phyloP scores from a whole-genome alignment of 2,888 invertebrate genomes.

The Sisyra terminalis region DNA sequence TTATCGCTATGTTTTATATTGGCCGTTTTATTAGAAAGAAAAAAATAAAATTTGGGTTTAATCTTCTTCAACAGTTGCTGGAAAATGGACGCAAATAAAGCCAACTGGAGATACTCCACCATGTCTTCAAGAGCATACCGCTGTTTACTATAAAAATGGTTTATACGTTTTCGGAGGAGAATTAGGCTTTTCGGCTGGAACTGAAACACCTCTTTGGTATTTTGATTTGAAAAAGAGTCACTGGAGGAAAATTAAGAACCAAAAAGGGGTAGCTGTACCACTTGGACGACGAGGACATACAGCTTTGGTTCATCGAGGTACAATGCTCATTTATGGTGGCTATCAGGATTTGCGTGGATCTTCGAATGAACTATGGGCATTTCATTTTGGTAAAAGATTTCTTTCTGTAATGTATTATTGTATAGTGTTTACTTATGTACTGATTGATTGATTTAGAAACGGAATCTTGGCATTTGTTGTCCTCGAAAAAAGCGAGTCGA shows the following conservation, averaged over 20 bases:
- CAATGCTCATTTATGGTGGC: conserved; percentile 75
- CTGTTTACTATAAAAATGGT: conserved; percentile 56
- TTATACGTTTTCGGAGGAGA: conserved; percentile 81
- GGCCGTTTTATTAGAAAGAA: no score
- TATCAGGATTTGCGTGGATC: conserved; percentile 75
- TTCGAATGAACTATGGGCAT: conserved; percentile 73
- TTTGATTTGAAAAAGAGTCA: conserved; percentile 47
- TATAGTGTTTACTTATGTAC: neutral
- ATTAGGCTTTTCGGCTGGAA: conserved; percentile 56
- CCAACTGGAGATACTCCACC: conserved; percentile 56
- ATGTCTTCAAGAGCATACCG: conserved; percentile 70
- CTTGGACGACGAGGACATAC: conserved; percentile 69
- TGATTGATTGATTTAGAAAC: conserved; percentile 37
- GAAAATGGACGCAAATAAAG: conserved; percentile 58
- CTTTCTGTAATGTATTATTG: neutral
- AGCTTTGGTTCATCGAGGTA: conserved; percentile 58
- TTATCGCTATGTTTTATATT: no score
- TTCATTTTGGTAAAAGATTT: conserved; percentile 53
- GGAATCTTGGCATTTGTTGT: conserved; percentile 61
- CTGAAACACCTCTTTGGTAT: conserved; percentile 74
- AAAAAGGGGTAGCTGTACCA: conserved; percentile 41
- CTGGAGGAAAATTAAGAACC: conserved; percentile 42
- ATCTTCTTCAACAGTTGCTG: conserved; percentile 39
- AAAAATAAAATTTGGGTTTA: neutral
- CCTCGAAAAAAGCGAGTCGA: conserved; percentile 13